Evolutionary conservation across 2,113 vertebrate genomes (phyloP).

Genomic region (Gorilla gorilla): DNA sequence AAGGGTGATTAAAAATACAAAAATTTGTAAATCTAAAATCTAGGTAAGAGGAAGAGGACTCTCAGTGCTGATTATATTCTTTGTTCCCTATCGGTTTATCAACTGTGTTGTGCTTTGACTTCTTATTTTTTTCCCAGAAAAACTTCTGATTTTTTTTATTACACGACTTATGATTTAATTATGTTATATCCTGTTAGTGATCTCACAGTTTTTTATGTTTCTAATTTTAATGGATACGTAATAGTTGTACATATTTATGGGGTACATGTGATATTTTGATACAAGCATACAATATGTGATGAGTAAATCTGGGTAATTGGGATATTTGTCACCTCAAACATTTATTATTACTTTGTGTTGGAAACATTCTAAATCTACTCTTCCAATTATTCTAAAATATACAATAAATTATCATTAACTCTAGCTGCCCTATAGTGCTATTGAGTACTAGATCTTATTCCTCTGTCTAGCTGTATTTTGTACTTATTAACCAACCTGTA

Average conservation of each 20-base stretch:
- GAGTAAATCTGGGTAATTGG: background rate
- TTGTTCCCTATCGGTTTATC: background rate
- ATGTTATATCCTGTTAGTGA: background rate
- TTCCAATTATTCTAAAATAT: background rate
- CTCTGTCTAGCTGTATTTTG: background rate
- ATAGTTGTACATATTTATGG: background rate
- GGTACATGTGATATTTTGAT: background rate
- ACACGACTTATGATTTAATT: background rate
- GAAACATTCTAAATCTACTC: background rate
- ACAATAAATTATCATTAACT: too few species aligned
- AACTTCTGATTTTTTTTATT: background rate
- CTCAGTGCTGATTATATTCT: background rate
- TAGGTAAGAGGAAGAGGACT: background rate
- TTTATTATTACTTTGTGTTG: background rate
- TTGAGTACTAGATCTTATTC: background rate
- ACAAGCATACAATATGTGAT: background rate
- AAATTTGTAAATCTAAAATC: background rate
- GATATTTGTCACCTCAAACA: background rate
- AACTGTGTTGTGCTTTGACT: background rate
- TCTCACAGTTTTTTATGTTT: background rate
- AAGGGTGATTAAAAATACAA: background rate
- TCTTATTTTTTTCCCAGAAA: background rate
- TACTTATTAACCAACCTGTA: background rate
- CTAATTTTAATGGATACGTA: background rate
- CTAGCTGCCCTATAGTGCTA: background rate